Evolutionary conservation across 2,888 invertebrate genomes (phyloP).

Genomic region (Campoletis raptor): DNA sequence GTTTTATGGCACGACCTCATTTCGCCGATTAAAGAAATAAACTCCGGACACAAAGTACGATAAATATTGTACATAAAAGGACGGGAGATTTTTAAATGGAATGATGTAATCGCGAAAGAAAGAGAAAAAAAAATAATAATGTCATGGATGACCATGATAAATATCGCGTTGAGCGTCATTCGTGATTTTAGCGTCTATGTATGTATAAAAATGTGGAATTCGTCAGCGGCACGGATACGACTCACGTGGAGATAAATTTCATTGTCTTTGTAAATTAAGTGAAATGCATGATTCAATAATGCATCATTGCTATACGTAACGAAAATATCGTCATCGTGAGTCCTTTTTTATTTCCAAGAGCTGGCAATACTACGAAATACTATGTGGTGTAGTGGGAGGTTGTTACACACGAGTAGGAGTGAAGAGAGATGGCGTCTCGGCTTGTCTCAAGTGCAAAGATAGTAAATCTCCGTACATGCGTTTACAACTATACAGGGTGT

Average conservation of each 20-base stretch:
- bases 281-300: conserved; percentile 43
- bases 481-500: conserved; percentile 2
- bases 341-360: conserved; percentile 27
- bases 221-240: conserved; percentile 18
- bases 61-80: conserved; percentile 36
- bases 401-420: conserved; percentile 15
- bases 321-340: conserved; percentile 17
- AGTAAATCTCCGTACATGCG: conserved; percentile 11
- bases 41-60: conserved; percentile 20
- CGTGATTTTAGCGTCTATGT: conserved; percentile 8
- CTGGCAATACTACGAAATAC: conserved; percentile 38
- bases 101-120: conserved; percentile 30
- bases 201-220: conserved; percentile 21
- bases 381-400: conserved; percentile 13
- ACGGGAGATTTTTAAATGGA: conserved; percentile 1
- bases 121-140: conserved; percentile 17
- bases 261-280: conserved; percentile 18
- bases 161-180: conserved; percentile 43
- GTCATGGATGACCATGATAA: conserved; percentile 46
- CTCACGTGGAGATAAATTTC: not conserved
- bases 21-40: conserved; percentile 13
- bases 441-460: conserved; percentile 32
- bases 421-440: conserved; percentile 43
- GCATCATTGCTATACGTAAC: conserved; percentile 19
- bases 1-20: conserved; percentile 4